A percentile compares a stretch with the other conserved stretches of the same genome.
These are phyloP conservation scores for Galemys pyrenaicus DNA, from an alignment of 2,113 vertebrate species.

Conservation along the genomic window DNA sequence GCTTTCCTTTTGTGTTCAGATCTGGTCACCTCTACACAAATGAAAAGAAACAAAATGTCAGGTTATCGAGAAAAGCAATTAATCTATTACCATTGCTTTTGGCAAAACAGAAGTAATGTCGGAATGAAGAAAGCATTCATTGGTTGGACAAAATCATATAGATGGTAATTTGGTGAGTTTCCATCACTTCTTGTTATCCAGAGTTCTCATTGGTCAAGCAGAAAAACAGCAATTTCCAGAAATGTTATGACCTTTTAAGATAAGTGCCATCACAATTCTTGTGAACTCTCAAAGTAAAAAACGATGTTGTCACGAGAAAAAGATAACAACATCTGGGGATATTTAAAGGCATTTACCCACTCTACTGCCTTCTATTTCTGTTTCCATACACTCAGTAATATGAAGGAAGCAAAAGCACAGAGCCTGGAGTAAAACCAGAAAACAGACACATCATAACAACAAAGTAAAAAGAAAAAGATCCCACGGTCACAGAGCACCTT, in stretches of 20 bases:
- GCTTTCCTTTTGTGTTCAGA: neutral
- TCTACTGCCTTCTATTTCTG: neutral
- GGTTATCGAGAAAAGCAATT: neutral
- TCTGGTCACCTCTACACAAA: neutral
- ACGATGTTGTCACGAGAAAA: neutral
- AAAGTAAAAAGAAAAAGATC: neutral
- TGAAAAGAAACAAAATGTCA: conserved; percentile 20
- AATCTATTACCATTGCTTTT: conserved; percentile 43
- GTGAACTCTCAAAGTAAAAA: conserved; percentile 16
- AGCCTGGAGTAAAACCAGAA: neutral
- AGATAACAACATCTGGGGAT: neutral
- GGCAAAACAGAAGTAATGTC: neutral
- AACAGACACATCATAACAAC: neutral
- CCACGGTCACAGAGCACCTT: neutral
- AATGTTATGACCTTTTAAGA: neutral
- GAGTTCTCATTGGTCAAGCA: neutral
- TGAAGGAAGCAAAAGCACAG: neutral
- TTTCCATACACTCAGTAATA: neutral
- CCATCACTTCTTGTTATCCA: neutral
- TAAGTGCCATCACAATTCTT: neutral
- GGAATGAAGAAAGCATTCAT: neutral
- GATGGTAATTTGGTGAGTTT: neutral
- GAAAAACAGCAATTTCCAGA: neutral
- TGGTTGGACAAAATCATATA: neutral
- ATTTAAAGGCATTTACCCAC: neutral